phyloP scores from a whole-genome alignment of 1,140 invertebrate species.

The Drosophila nikananu region DNA sequence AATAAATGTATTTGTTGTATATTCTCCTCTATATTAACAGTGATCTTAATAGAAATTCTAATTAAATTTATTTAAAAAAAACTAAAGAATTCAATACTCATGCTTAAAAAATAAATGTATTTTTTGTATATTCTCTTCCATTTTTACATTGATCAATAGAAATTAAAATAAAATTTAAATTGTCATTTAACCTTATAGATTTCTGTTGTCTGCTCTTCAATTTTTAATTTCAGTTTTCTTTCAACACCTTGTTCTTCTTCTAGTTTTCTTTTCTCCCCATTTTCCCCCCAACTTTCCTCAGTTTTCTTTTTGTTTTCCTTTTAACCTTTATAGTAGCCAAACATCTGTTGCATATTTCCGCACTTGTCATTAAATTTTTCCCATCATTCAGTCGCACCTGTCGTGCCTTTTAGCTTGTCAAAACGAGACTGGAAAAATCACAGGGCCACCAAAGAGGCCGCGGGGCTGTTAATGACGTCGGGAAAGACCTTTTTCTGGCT shows the following conservation, averaged over 20 bases:
- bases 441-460: conserved; percentile 12
- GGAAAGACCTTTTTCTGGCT: conserved; percentile 19
- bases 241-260: neutral
- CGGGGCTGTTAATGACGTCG: conserved; percentile 45
- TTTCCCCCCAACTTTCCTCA: neutral
- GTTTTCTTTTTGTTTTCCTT: neutral
- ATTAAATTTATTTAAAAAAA: too few relatives aligned
- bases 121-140: too few relatives aligned
- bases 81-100: neutral
- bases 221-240: neutral
- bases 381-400: conserved; percentile 51
- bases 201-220: neutral
- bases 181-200: neutral
- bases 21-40: too few relatives aligned
- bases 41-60: too few relatives aligned
- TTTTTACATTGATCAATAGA: neutral
- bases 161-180: neutral
- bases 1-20: too few relatives aligned
- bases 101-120: too few relatives aligned
- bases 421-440: conserved; percentile 54
- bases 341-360: conserved; percentile 47
- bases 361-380: conserved; percentile 38
- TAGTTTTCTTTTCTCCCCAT: neutral
- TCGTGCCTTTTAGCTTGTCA: conserved; percentile 43
- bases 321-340: conserved; percentile 14